A percentile compares a stretch with the other conserved stretches of the same genome.
Evolutionary conservation across 1,140 invertebrate species (phyloP).

Genomic region (Anadara kagoshimensis): DNA sequence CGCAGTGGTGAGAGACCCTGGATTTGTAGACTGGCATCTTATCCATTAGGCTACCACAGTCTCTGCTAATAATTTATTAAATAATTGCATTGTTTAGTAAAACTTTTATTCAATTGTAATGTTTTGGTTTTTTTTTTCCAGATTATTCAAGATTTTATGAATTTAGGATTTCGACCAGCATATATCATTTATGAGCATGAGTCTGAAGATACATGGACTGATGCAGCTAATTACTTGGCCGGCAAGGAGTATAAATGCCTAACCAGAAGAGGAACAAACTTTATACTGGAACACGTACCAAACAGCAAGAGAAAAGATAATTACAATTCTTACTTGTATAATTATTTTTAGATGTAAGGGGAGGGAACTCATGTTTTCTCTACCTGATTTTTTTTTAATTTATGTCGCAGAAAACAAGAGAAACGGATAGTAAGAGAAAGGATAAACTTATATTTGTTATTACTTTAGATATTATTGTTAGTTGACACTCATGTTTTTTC

Average conservation of each 20-base stretch:
- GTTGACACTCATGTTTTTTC: no score
- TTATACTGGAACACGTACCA: conserved; percentile 48
- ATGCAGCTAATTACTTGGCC: conserved; percentile 38
- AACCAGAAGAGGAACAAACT: conserved; percentile 53
- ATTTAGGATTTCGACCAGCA: conserved; percentile 48
- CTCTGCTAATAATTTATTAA: not conserved
- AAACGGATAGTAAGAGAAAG: no score
- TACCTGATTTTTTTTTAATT: no score
- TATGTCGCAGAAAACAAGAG: no score
- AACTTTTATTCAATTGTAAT: not conserved
- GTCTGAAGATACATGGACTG: conserved; percentile 36
- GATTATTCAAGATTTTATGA: conserved; percentile 59
- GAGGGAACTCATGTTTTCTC: no score
- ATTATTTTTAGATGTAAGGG: no score
- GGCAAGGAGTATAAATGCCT: conserved; percentile 44
- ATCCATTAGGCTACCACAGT: not conserved
- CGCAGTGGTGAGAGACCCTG: no score
- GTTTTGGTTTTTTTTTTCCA: conserved; percentile 25
- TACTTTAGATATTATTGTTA: no score
- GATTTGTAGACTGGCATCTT: no score
- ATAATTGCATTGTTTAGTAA: not conserved
- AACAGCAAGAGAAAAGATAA: not conserved
- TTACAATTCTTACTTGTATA: no score
- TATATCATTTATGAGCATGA: conserved; percentile 62
- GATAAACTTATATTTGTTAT: no score